phyloP scores from a whole-genome alignment of 2,888 invertebrate genomes.

The Tubulanus polymorphus region DNA sequence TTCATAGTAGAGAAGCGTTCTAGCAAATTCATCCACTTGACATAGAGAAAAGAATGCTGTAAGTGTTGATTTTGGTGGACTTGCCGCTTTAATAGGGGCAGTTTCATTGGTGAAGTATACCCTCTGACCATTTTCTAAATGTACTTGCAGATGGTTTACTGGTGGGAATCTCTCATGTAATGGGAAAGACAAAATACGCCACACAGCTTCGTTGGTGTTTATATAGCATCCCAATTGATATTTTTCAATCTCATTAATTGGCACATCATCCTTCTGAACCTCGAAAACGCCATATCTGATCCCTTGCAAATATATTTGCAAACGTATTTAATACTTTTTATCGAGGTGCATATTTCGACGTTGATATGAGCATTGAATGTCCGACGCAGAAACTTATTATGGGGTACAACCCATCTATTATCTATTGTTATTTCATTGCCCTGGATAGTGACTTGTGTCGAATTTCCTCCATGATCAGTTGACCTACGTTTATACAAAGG shows the following conservation, averaged over 20 bases:
- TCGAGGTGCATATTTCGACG: constrained; percentile 46
- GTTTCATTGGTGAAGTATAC: constrained; percentile 19
- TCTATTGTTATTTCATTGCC: neutral
- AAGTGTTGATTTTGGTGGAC: constrained; percentile 12
- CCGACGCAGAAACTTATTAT: constrained; percentile 24
- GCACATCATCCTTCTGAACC: constrained; percentile 33
- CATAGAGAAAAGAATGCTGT: constrained; percentile 14
- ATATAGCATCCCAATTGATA: constrained; percentile 40
- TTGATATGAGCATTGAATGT: constrained; percentile 49
- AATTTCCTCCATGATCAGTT: constrained; percentile 7
- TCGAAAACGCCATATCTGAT: constrained; percentile 25
- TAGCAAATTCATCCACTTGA: constrained; percentile 13
- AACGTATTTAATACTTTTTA: constrained; percentile 52
- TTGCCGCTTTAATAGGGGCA: constrained; percentile 5
- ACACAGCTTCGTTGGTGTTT: constrained; percentile 44
- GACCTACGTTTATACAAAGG: constrained; percentile 37
- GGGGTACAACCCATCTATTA: constrained; percentile 35
- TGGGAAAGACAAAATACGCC: constrained; percentile 40
- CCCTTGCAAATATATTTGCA: constrained; percentile 52
- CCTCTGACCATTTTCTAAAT: constrained; percentile 25
- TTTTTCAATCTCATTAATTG: constrained; percentile 35
- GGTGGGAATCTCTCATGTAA: constrained; percentile 36
- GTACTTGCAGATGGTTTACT: constrained; percentile 22
- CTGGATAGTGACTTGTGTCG: neutral
- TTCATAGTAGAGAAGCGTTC: constrained; percentile 15